Base-by-base conservation (phyloP, 2,797 vertebrate species). In the Hippopotamyrus pictus region DNA sequence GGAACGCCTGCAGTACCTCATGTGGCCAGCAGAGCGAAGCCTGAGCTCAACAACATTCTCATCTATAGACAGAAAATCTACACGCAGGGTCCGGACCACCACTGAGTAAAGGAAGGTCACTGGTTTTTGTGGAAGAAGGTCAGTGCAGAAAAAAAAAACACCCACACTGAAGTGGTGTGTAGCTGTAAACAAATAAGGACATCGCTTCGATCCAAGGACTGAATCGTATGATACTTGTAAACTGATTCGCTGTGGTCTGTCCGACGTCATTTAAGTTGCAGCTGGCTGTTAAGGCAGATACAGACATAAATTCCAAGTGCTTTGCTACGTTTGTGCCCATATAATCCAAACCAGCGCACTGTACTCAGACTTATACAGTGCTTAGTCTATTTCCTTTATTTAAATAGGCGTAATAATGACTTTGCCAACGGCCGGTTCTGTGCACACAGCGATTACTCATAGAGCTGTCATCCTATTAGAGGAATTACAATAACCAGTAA, bases 341-440 rank as follows among this genome's bases (percentile, higher is more conserved):
- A 51, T 25, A 91, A 91, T 92, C 89, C 46, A 89, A 1, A 90
- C 91, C 91, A 87, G 87, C 25, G 89, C 88, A 65, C 50, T 5
- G 51, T 19, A 8, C 51, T 69, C 89, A 91, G 76, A 86, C 92
- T 87, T 89, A 90, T 44, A 29, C 90, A 54, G 89, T 79, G 19
- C 83, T 73, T 90, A 89, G 89, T 92, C 92, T 92, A 93, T 95
- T 94, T 93, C 94, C 94, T 95, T 94, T 76, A 33, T 6, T 91
- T 94, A 94, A 93, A 85, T 93, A 53, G 91, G 90, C 79, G 91
- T 69, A 91, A 92, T 94, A 93, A 94, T 95, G 93, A 94, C 91
- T 91, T 86, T 93, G 91, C 92, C 92, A 84, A 90, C 91, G 62
- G 92, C 91, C 92, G 92, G 93, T 89, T 92, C 93, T 92, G 91